Percentiles rank a stretch among this genome's conserved stretches.
These are phyloP conservation scores for Drosophila teissieri DNA, from an alignment of 1,140 invertebrate species.

Conservation along the genomic window DNA sequence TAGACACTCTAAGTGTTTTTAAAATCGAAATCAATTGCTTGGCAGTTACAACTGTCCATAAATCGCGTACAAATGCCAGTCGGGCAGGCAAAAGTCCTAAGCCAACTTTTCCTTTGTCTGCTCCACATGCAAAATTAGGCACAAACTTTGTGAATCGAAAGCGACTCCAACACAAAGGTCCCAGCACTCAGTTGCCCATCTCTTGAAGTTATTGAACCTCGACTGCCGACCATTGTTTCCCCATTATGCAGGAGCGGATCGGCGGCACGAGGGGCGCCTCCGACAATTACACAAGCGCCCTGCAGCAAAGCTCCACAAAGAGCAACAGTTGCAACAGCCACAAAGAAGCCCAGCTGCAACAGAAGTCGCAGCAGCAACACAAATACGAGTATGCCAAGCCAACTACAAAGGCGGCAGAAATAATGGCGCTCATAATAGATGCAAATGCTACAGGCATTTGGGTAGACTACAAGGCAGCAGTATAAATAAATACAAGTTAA, in stretches of 20 bases:
- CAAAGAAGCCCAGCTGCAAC: constrained; percentile 1
- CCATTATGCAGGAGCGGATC: constrained; percentile 17
- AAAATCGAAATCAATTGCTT: constrained; percentile 20
- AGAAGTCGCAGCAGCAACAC: not conserved
- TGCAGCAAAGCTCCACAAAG: not conserved
- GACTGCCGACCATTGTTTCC: constrained; percentile 28
- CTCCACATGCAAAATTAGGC: constrained; percentile 41
- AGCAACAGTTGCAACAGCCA: constrained; percentile 12
- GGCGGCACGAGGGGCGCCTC: not conserved
- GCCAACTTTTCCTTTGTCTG: constrained; percentile 29
- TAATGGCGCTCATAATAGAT: not conserved
- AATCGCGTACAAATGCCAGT: constrained; percentile 55
- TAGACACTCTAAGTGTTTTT: constrained; percentile 33
- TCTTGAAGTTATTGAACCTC: constrained; percentile 50
- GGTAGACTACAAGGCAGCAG: not conserved
- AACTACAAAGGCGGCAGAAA: constrained; percentile 12
- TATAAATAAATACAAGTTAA: not conserved
- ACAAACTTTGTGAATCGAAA: constrained; percentile 36
- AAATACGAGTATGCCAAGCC: constrained; percentile 1
- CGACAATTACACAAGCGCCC: constrained; percentile 40
- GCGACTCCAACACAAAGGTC: constrained; percentile 31
- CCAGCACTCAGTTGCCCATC: not conserved
- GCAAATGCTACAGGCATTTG: not conserved
- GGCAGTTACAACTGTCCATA: constrained; percentile 34
- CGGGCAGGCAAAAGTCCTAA: constrained; percentile 32